Base-by-base conservation (phyloP, 1,140 invertebrate species). In the Phenacoccus solenopsis region DNA sequence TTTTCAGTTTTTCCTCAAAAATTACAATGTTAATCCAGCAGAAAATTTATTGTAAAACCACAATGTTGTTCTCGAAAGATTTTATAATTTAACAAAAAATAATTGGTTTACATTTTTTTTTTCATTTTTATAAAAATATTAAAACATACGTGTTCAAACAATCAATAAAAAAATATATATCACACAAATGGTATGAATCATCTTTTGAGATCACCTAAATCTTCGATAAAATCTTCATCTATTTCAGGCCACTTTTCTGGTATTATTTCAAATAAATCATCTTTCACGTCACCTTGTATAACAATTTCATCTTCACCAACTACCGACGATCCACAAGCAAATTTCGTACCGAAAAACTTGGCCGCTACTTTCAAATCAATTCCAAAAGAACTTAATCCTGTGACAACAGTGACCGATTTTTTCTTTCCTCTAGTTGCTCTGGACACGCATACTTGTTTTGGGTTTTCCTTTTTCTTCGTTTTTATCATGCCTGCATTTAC, bases 241-340 rank as follows among this genome's bases (percentile, higher is more conserved):
- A 78, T 78, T 73, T 94, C 89, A 71, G 91, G 88, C 93, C 96
- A 98, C 80, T 98, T 98, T 77, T 98, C 96, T 69, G 94, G 93
- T 77, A 99, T 93, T 71, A 98, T 86, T 82, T 98, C 95, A 81
- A 98, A 95, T 1, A 98, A 80, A 75, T 98, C 96, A 83, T 98
- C 95, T 80, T 98, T 98, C 0, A 98, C 91, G 82, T 96, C 94
- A 70, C 93, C 97, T 82, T 99, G 97, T 78, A 99, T 98, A 5
- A 98, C 96, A 78, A 99, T 98, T 82, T 99, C 98, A 85, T 99
- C 96, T 72, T 98, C 94, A 13, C 94, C 96, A 32, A 95, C 98
- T 0, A 99, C 94, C 21, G 96, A 98, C 20, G 95, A 96, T 10
- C 97, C 96, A 83, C 97, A 99, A 5, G 97, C 95, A 84, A 99